Evolutionary conservation across 2,797 vertebrate genomes (phyloP).

Genomic region (Jordanella pulchra): DNA sequence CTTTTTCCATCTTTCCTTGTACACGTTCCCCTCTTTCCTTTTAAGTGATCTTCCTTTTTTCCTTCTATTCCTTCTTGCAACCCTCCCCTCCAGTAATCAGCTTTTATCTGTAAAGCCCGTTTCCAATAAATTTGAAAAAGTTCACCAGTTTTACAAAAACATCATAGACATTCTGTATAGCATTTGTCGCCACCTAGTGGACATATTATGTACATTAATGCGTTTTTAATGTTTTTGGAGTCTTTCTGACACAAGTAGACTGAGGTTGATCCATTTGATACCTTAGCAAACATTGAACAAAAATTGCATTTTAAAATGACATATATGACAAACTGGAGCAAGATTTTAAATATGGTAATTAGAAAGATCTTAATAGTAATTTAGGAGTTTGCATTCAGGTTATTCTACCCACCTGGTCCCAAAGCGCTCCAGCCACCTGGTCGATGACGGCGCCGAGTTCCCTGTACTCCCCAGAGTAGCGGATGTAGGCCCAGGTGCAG

Average conservation of each 20-base stretch:
- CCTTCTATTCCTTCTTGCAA: no score
- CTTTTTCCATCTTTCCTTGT: not conserved
- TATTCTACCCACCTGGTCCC: constrained; percentile 90
- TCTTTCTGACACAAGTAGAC: not conserved
- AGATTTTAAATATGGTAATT: not conserved
- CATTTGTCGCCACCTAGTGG: not conserved
- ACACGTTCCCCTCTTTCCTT: not conserved
- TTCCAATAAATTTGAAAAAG: no score
- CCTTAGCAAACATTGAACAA: not conserved
- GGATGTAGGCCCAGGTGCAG: constrained; percentile 98
- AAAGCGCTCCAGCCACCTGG: constrained; percentile 97
- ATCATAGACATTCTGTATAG: no score
- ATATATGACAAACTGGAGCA: not conserved
- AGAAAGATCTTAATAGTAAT: not conserved
- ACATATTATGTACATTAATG: not conserved
- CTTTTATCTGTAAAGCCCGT: no score
- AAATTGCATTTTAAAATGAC: not conserved
- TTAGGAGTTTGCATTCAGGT: not conserved
- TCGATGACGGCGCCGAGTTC: constrained; percentile 97
- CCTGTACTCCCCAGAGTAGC: constrained; percentile 97
- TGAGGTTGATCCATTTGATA: not conserved
- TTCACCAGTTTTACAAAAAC: not conserved
- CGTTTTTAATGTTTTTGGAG: not conserved
- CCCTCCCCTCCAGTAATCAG: no score
- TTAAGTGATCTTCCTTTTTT: not conserved